Conservation (phyloP, 2,113 vertebrate genomes). For the Progne subis region DNA sequence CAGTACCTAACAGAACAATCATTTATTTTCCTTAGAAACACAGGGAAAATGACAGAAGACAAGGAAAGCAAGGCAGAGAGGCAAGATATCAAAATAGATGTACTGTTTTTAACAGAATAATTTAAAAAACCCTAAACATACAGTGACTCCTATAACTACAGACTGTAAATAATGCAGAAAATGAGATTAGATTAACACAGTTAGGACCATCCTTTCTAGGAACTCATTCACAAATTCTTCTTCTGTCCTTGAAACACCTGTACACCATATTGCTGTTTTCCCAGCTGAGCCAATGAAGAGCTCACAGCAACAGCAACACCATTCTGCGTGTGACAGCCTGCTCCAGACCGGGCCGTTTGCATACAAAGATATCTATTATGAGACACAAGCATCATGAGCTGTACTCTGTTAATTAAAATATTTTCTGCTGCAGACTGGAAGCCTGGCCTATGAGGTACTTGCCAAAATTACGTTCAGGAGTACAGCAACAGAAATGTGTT, state of each 20-base stretch:
- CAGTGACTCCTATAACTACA: neutral
- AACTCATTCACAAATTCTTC: conserved; percentile 39
- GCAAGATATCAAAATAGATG: neutral
- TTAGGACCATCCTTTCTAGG: conserved; percentile 11
- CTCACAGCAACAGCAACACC: neutral
- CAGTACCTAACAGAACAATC: neutral
- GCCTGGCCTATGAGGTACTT: neutral
- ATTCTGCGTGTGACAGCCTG: rapidly evolving
- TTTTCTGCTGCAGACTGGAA: neutral
- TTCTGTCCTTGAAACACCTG: conserved; percentile 42
- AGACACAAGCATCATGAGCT: neutral
- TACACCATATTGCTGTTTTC: neutral
- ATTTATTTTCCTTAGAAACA: conserved; percentile 13
- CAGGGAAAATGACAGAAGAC: neutral
- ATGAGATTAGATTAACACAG: neutral
- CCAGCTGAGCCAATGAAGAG: neutral
- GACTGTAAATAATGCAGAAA: neutral
- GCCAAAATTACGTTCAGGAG: neutral
- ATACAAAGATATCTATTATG: neutral
- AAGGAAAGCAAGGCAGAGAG: neutral
- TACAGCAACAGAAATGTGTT: neutral
- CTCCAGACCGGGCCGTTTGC: neutral
- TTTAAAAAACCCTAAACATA: rapidly evolving
- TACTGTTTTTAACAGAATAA: neutral
- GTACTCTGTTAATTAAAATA: neutral